Conservation (phyloP, 2,113 vertebrate species). For the Hyperopisus bebe region DNA sequence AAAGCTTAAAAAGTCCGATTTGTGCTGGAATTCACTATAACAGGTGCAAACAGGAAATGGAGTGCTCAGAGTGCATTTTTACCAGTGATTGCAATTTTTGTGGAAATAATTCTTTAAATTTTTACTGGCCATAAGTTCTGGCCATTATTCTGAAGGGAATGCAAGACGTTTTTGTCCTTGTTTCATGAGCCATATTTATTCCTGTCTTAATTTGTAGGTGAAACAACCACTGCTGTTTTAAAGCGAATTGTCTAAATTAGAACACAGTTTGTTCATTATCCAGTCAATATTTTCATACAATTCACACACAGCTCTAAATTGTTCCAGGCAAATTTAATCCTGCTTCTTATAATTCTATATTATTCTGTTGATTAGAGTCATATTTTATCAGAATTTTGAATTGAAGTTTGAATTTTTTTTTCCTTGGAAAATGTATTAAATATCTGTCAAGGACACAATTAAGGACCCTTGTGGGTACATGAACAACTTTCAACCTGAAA, state of each 20-base stretch:
- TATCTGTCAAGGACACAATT: neutral
- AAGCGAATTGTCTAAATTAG: neutral
- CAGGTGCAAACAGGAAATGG: neutral
- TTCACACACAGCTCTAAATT: neutral
- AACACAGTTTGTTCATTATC: neutral
- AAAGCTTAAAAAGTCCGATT: neutral
- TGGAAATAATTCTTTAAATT: neutral
- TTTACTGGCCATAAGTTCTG: neutral
- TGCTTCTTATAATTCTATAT: neutral
- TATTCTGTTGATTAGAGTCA: neutral
- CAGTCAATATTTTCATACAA: conserved; percentile 8
- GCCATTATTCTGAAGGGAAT: neutral
- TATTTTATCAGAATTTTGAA: neutral
- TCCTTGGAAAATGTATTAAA: neutral
- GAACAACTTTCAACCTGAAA: neutral
- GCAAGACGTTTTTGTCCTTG: neutral
- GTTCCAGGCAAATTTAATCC: neutral
- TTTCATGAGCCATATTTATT: neutral
- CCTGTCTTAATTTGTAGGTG: neutral
- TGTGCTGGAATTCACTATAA: neutral
- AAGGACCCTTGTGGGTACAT: neutral
- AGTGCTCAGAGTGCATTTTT: neutral
- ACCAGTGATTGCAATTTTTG: neutral
- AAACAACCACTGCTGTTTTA: neutral
- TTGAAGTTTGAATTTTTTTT: neutral